phyloP scores from a whole-genome alignment of 2,888 invertebrate species.

The Tenthredo notha region DNA sequence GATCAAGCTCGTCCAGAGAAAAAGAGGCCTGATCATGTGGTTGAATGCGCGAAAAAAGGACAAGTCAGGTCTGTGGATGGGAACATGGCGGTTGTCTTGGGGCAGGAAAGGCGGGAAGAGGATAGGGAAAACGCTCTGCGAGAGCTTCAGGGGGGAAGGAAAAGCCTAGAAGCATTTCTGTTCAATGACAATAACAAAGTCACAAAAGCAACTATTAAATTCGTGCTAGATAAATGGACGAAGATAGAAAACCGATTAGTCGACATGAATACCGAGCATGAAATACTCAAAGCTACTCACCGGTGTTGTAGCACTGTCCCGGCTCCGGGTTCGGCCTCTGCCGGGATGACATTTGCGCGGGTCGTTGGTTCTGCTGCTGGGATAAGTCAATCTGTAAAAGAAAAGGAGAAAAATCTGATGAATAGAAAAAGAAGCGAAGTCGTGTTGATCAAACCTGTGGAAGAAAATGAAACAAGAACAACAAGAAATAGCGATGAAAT shows the following conservation, averaged over 20 bases:
- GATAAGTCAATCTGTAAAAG: neutral
- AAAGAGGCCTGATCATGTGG: no score
- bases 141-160: neutral
- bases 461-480: neutral
- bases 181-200: neutral
- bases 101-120: no score
- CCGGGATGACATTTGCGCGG: neutral
- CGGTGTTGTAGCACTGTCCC: neutral
- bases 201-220: no score
- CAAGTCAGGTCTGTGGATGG: no score
- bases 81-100: no score
- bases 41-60: no score
- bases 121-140: neutral
- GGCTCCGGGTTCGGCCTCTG: neutral
- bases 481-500: neutral
- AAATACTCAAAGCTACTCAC: neutral
- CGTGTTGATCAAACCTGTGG: neutral
- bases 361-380: neutral
- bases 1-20: no score
- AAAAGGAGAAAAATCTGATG: neutral
- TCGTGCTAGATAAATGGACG: no score
- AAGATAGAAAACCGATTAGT: no score
- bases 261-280: neutral
- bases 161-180: neutral
- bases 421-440: neutral